Percentiles rank a stretch among this genome's conserved stretches.
These are phyloP conservation scores for Egretta garzetta DNA, from an alignment of 2,113 vertebrate genomes.

Conservation along the genomic window DNA sequence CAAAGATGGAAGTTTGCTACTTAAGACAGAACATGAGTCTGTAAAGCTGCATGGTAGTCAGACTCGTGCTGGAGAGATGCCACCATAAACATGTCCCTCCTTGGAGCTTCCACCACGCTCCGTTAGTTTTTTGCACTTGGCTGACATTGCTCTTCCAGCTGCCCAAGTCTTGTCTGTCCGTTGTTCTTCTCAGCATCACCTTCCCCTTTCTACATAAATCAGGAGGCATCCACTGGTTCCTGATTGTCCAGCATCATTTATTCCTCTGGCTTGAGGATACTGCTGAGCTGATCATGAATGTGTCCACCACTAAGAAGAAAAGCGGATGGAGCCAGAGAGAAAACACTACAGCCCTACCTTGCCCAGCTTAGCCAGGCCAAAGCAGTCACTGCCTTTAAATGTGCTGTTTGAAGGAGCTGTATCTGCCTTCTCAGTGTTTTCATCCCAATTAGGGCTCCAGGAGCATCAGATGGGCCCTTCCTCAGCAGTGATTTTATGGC, in stretches of 20 bases:
- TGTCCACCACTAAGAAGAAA: background rate
- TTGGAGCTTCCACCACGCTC: background rate
- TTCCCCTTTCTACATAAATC: background rate
- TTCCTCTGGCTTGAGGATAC: background rate
- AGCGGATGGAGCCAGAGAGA: background rate
- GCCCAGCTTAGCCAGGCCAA: background rate
- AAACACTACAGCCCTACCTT: background rate
- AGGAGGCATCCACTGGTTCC: background rate
- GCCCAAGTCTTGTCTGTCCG: background rate
- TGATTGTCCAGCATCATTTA: background rate
- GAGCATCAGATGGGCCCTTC: constrained; percentile 16
- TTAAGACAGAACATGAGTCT: background rate
- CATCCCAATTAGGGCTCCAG: constrained; percentile 7
- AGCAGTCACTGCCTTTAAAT: background rate
- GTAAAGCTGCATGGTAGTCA: constrained; percentile 13
- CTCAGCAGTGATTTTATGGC: background rate
- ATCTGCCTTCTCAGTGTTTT: background rate
- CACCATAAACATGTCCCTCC: constrained; percentile 9
- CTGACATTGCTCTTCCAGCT: background rate
- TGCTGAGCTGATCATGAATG: background rate
- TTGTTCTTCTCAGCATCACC: background rate
- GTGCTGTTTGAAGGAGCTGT: background rate
- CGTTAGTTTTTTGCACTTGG: background rate
- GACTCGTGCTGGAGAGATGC: background rate
- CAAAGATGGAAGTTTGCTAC: constrained; percentile 20